These are phyloP conservation scores for Sebastes vulpes DNA, from an alignment of 2,797 vertebrate species.

Conservation along the genomic window DNA sequence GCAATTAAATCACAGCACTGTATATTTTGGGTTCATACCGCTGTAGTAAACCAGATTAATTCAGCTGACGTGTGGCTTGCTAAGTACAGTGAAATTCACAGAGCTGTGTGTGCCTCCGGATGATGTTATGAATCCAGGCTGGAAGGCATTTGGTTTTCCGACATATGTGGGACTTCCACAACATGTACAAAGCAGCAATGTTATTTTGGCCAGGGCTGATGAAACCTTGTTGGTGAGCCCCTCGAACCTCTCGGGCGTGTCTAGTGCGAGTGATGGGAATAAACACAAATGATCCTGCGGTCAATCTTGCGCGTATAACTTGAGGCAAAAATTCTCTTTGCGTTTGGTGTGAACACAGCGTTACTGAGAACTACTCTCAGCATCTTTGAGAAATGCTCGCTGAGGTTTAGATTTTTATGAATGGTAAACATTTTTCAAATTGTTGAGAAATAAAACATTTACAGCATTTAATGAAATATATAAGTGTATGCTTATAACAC, in stretches of 20 bases:
- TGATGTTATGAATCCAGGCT: too few species aligned
- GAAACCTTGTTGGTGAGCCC: not conserved
- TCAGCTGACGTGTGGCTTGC: not conserved
- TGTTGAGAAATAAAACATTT: not conserved
- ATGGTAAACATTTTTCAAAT: not conserved
- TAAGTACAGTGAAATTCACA: too few species aligned
- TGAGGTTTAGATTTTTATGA: too few species aligned
- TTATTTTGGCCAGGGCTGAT: not conserved
- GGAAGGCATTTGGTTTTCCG: too few species aligned
- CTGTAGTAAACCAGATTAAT: not conserved
- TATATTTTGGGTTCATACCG: too few species aligned
- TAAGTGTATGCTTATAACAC: not conserved
- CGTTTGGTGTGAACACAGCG: not conserved
- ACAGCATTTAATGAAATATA: not conserved
- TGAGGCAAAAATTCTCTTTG: not conserved
- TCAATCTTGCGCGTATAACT: not conserved
- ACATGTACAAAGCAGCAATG: not conserved
- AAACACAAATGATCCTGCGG: not conserved
- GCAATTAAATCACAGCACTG: not conserved
- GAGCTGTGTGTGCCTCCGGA: too few species aligned
- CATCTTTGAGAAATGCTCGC: not conserved
- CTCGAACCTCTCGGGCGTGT: not conserved
- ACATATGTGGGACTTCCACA: too few species aligned
- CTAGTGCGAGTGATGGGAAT: not conserved
- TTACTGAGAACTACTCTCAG: not conserved